Evolutionary conservation across 2,888 invertebrate genomes (phyloP), one percentile per base, ranked within the genome.

Genomic region (Mythimna impura): DNA sequence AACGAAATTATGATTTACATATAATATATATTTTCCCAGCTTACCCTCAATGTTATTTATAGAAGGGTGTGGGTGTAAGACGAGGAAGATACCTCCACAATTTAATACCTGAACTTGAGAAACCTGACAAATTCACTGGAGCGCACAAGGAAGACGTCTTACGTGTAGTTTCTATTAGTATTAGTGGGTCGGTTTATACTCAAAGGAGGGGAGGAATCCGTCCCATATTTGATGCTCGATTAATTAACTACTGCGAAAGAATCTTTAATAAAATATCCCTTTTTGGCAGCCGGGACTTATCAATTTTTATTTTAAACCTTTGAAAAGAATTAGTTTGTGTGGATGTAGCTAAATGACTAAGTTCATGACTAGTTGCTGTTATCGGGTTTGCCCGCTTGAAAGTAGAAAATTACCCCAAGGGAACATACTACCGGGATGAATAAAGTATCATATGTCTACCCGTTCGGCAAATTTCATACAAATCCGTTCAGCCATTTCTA

Each of bases 1-100:
- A 62, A 71, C 20, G 61, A 66, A 58, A 70, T 67, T 71, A 76
- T 73, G 71, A 67, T 71, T 81, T 76, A 71, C 62, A 30, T 47
- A 47, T 7, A 34, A 73, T 63, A 66, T 67, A 76, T 71, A 68
- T 78, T 78, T 80, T 52, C 60, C 68, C 61, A 72, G 80, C 50
- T 67, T 64, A 66, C 78, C 68, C 70, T 76, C 62, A 63, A 57
- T 43, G 60, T 72, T 83, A 83, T 83, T 78, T 76, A 83, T 81
- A 83, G 83, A 71, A 70, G 43, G 65, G 76, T 76, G 83, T 76
- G 68, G 80, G 73, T 66, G 50, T 58, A 55, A 70, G 40, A 58
- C 54, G 64, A 55, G 71, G 71, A 34, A 69, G 60, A 68, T 78
- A 63, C 66, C 58, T 61, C 17, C 62, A 72, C 47, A 66, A 60